Evolutionary conservation across 1,140 invertebrate species (phyloP).

Genomic region (Mesaphorura yosii): DNA sequence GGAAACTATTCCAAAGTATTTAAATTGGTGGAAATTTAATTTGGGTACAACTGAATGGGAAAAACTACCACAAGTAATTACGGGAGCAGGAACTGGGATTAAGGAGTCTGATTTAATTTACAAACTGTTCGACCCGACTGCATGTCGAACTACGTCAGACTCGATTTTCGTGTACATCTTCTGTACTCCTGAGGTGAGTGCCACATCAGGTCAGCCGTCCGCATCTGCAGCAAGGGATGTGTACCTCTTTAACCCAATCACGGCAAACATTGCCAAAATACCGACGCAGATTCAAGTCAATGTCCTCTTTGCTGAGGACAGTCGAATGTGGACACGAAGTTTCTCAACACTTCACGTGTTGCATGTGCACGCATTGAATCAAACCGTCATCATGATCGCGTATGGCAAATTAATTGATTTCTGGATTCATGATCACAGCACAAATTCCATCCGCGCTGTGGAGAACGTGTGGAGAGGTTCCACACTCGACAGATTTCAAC

Average conservation of each 20-base stretch:
- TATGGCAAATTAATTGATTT: slow-evolving; percentile 29
- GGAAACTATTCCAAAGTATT: background rate
- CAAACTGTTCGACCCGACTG: slow-evolving; percentile 6
- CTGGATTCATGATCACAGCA: slow-evolving; percentile 29
- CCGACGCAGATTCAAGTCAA: no score
- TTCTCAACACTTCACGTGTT: slow-evolving; percentile 24
- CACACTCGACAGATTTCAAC: slow-evolving; percentile 27
- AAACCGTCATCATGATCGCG: slow-evolving; percentile 27
- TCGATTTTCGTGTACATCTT: slow-evolving; percentile 17
- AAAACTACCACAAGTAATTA: slow-evolving; percentile 27
- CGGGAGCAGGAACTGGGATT: slow-evolving; percentile 5
- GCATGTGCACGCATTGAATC: slow-evolving; percentile 4
- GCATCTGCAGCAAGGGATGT: slow-evolving; percentile 5
- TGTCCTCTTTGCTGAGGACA: no score
- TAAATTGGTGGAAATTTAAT: slow-evolving; percentile 31
- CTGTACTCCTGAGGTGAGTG: no score
- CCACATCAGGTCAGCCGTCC: no score
- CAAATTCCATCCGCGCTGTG: slow-evolving; percentile 15
- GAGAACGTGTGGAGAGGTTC: slow-evolving; percentile 31
- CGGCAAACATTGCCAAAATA: no score
- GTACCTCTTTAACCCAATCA: slow-evolving; percentile 9
- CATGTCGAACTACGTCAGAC: slow-evolving; percentile 20
- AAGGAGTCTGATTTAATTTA: no score
- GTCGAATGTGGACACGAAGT: slow-evolving; percentile 22
- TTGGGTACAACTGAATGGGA: slow-evolving; percentile 24